phyloP scores from a whole-genome alignment of 2,888 invertebrate genomes.

The Drosophila limbata region DNA sequence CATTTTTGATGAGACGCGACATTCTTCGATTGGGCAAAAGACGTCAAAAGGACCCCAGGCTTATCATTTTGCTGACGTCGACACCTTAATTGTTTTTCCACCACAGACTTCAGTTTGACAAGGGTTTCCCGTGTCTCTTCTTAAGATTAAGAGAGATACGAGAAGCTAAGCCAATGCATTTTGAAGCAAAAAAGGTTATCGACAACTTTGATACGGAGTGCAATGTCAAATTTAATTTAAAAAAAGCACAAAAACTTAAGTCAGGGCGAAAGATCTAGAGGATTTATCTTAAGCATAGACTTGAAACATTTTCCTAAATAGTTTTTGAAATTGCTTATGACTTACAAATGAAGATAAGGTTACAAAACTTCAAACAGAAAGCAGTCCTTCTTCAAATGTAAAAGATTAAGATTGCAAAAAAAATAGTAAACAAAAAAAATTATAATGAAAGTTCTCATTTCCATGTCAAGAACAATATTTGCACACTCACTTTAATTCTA shows the following conservation, averaged over 20 bases:
- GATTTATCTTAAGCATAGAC: background rate
- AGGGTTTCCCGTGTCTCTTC: background rate
- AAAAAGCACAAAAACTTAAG: slow-evolving; percentile 1
- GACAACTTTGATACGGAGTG: slow-evolving; percentile 1
- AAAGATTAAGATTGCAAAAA: background rate
- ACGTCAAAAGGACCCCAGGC: slow-evolving; percentile 26
- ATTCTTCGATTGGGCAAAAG: slow-evolving; percentile 50
- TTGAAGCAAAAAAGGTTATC: slow-evolving; percentile 9
- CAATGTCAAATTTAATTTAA: background rate
- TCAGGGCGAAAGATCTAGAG: background rate
- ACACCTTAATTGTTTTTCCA: slow-evolving; percentile 55
- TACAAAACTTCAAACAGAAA: background rate
- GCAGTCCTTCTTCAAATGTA: background rate
- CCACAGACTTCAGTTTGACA: slow-evolving; percentile 12
- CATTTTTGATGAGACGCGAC: slow-evolving; percentile 66
- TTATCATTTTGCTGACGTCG: slow-evolving; percentile 18
- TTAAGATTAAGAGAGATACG: slow-evolving; percentile 6
- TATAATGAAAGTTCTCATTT: background rate
- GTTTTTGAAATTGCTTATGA: background rate
- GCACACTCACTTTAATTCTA: background rate
- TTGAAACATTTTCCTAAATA: background rate
- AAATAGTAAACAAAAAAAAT: background rate
- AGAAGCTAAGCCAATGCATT: slow-evolving; percentile 3
- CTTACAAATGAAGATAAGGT: background rate
- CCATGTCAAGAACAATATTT: background rate